Base-by-base conservation (phyloP, 2,797 vertebrate genomes). In the Sebastes diploproa region DNA sequence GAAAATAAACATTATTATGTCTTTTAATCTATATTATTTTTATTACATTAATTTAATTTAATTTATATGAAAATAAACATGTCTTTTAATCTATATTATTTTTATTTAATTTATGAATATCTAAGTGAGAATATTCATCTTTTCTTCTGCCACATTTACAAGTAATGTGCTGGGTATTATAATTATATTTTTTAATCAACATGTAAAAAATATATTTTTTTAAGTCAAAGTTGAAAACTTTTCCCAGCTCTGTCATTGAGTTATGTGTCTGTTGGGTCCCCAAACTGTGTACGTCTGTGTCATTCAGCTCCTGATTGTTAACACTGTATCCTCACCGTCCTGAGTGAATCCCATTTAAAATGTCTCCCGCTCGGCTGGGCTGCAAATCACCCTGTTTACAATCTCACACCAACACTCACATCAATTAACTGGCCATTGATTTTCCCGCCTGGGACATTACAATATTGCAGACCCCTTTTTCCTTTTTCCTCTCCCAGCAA, bases 381-480 rank as follows among this genome's bases (percentile, higher is more conserved):
- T 96, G 96, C 96, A 96, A 97, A 97, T 97, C 95, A 96, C 92
- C 95, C 94, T 96, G 96, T 96, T 97, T 96, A 95, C 96, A 96
- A 96, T 95, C 95, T 96, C 95, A 95, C 95, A 95, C 91, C 94
- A 94, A 96, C 94, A 96, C 94, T 94, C 95, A 94, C 96, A 96
- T 95, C 95, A 96, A 95, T 94, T 96, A 96, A 96, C 95, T 94
- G 86, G 74, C 93, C 96, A 97, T 97, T 96, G 96, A 96, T 97
- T 96, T 96, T 95, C 93, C 90, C 90, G 90, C 90, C 88, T 93
- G 93, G 94, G 94, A 95, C 95, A 94, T 95, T 95, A 95, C 92
- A 95, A 95, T 95, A 95, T 96, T 94, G 92, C 94, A 92, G 90
- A 92, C 85, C 89, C 83, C 82, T 64, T 86, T 89, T 82, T 76